Percentiles rank a stretch among this genome's conserved stretches.
These are phyloP conservation scores for Maccullochella peelii DNA, from an alignment of 2,113 vertebrate genomes.

Conservation along the genomic window DNA sequence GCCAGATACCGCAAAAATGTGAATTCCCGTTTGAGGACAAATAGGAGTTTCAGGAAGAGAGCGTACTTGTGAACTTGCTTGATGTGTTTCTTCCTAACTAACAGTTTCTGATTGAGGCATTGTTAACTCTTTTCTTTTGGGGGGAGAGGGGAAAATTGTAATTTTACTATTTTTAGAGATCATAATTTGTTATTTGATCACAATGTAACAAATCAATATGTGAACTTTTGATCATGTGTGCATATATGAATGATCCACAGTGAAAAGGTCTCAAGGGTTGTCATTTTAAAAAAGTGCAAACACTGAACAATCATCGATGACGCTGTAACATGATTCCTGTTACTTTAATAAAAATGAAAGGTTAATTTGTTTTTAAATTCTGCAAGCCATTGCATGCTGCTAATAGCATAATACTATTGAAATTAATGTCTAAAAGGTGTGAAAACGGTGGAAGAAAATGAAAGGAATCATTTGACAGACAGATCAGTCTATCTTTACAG, in stretches of 20 bases:
- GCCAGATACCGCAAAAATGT: conserved; percentile 35
- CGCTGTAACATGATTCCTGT: background rate
- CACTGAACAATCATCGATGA: background rate
- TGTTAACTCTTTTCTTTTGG: conserved; percentile 7
- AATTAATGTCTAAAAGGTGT: background rate
- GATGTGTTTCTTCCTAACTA: background rate
- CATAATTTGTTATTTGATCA: too few relatives aligned
- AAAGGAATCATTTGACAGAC: too few relatives aligned
- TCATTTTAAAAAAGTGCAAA: background rate
- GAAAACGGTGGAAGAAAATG: background rate
- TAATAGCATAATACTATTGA: background rate
- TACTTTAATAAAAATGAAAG: background rate
- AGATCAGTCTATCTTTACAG: background rate
- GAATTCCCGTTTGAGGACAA: conserved; percentile 55
- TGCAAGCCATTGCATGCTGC: background rate
- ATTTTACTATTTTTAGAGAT: background rate
- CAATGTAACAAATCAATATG: background rate
- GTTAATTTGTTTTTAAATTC: too few relatives aligned
- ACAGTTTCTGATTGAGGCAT: background rate
- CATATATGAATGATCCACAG: background rate
- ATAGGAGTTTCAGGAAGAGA: conserved; percentile 15
- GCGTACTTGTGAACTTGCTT: conserved; percentile 26
- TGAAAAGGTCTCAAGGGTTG: background rate
- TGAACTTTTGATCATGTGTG: background rate
- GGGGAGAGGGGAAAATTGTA: too few relatives aligned